These are phyloP conservation scores for Cantharis nigra DNA, from an alignment of 2,888 invertebrate species.

Conservation along the genomic window DNA sequence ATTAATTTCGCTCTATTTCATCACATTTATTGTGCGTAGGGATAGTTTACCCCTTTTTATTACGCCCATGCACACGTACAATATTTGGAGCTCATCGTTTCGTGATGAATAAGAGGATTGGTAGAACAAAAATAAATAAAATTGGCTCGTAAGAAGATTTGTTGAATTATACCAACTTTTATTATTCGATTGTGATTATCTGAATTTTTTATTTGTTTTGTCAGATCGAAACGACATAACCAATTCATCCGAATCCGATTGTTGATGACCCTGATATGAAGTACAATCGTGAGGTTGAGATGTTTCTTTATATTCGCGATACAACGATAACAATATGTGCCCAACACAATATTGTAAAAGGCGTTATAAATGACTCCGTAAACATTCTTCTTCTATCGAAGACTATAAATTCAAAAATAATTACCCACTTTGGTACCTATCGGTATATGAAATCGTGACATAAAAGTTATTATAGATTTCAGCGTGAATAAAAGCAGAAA, in stretches of 20 bases:
- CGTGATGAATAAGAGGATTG: background rate
- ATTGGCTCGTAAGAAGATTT: background rate
- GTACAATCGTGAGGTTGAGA: constrained; percentile 4
- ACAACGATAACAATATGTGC: constrained; percentile 16
- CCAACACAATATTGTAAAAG: constrained; percentile 15
- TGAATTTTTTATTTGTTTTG: background rate
- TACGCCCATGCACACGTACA: background rate
- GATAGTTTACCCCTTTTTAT: background rate
- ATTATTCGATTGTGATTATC: background rate
- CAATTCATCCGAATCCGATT: background rate
- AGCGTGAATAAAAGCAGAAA: background rate
- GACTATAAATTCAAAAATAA: constrained; percentile 22
- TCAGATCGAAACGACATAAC: background rate
- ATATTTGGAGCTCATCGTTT: background rate
- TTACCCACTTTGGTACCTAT: constrained; percentile 11
- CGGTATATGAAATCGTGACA: constrained; percentile 14
- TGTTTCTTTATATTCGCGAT: constrained; percentile 16
- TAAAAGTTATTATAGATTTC: constrained; percentile 1
- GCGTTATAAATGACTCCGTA: constrained; percentile 23
- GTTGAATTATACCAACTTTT: background rate
- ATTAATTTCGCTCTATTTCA: constrained; percentile 2
- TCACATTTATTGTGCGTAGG: background rate
- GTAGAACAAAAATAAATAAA: background rate
- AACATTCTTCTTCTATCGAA: constrained; percentile 16
- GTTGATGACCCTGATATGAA: constrained; percentile 1